Base-by-base conservation (phyloP, 2,113 vertebrate genomes). In the Hypomesus transpacificus region DNA sequence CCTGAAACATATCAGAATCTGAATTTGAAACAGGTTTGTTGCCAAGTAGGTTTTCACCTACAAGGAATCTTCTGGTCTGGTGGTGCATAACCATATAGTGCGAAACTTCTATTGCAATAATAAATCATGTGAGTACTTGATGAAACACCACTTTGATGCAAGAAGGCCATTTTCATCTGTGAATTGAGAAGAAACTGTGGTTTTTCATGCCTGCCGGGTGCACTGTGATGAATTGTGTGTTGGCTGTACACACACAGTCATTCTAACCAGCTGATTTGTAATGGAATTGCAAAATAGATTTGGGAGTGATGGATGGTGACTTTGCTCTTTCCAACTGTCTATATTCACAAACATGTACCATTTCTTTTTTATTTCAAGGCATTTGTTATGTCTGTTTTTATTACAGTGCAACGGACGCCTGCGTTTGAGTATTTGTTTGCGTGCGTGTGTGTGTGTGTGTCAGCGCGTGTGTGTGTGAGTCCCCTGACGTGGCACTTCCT, bases 191-290 rank as follows among this genome's bases (percentile, higher is more conserved):
- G 77, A 72, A 59, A 74, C 50, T 75, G 78, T 62, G 79, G 64
- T 83, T 68, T 60, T 80, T 68, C 69, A 68, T 21, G 77, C 75
- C 68, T 69, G 75, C 77, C 75, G 64, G 78, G 76, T 74, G 54
- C 18, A 56, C 17, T 13, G 59, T 81, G 73, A 84, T 76, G 64
- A 71, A 79, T 57, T 26, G 69, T 63, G 31, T 14, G 61, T 1
- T 75, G 65, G 75, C 39, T 20, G 31, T 26, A 4, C 60, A 62
- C 26, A 16, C 60, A 9, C 2, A 59, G 22, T n/a, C 60, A 62
- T 26, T 16, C 60, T 28, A 14, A 31, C 26, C 31, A 26, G 14
- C 6, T 11, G 51, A 75, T 71, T 69, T 64, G 71, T 62, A 73
- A 75, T 66, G 21, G 11, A 34, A 64, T 71, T 74, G 52, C 6